Percentiles rank a stretch among this genome's conserved stretches.
phyloP scores from a whole-genome alignment of 2,888 invertebrate genomes.

The Amblyjoppa proteus region DNA sequence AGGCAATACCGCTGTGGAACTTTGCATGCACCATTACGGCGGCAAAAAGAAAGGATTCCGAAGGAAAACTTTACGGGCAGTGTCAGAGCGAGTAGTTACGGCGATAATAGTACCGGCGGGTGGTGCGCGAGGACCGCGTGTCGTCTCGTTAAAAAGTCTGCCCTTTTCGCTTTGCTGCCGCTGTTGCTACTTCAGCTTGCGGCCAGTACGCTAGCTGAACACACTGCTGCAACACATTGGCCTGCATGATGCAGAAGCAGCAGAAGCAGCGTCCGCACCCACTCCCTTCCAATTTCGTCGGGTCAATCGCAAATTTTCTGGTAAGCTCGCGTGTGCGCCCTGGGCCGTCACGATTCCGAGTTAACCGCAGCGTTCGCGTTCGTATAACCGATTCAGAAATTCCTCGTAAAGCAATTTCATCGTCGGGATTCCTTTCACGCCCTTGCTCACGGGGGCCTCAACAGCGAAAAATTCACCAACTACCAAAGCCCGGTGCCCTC shows the following conservation, averaged over 20 bases:
- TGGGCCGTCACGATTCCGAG: slow-evolving; percentile 84
- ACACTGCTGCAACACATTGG: slow-evolving; percentile 57
- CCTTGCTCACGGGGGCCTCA: slow-evolving; percentile 74
- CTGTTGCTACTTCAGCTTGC: slow-evolving; percentile 50
- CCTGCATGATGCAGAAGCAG: slow-evolving; percentile 66
- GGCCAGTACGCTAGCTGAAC: slow-evolving; percentile 60
- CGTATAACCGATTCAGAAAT: slow-evolving; percentile 83
- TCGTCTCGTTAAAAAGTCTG: slow-evolving; percentile 70
- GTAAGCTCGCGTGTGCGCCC: slow-evolving; percentile 84
- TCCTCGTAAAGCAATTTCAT: slow-evolving; percentile 83
- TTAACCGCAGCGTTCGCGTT: slow-evolving; percentile 81
- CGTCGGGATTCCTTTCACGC: slow-evolving; percentile 81
- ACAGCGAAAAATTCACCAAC: slow-evolving; percentile 12
- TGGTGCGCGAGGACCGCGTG: slow-evolving; percentile 46
- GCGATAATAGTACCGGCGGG: slow-evolving; percentile 36
- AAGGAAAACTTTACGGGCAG: slow-evolving; percentile 52
- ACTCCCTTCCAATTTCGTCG: slow-evolving; percentile 80
- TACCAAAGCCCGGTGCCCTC: slow-evolving; percentile 32
- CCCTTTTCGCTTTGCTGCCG: slow-evolving; percentile 44
- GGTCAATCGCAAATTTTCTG: slow-evolving; percentile 85
- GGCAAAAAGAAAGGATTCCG: slow-evolving; percentile 31
- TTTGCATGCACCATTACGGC: slow-evolving; percentile 61
- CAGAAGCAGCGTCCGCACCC: slow-evolving; percentile 75
- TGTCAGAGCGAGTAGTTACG: slow-evolving; percentile 50
- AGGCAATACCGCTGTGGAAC: slow-evolving; percentile 41